Base-by-base conservation (phyloP, 2,888 invertebrate species). In the Macaria liturata region DNA sequence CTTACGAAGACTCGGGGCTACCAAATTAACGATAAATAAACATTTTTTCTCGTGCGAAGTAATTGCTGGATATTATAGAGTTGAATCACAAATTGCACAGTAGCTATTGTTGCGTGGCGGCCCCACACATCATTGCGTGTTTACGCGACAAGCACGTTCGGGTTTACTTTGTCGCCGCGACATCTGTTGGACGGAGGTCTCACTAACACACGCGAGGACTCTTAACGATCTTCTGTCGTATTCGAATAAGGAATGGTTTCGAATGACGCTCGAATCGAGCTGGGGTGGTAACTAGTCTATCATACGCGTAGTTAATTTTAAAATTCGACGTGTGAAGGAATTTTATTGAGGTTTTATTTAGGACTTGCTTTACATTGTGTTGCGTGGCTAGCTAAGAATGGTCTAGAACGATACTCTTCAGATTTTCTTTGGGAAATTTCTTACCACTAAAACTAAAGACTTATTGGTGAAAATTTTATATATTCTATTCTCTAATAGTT, bases 101-200 rank as follows among this genome's bases (percentile, higher is more conserved):
- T 81, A 84, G 87, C 86, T 82, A 87, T 88, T 89, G 89, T 88
- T 85, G 81, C 78, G 49, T 56, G 55, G 50, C 77, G 88, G 88
- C 88, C 88, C 88, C 91, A 90, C 91, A 88, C 88, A 84, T 84
- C 78, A 86, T 80, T 65, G 67, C 71, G 69, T 91, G 91, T 91
- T 91, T 91, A 91, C 80, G 78, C 80, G 80, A 79, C 81, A 75
- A 80, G 88, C 91, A 91, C 91, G 91, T 88, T 80, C 88, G 73
- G 73, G 73, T 79, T 85, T 88, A 91, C 91, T 88, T 89, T 91
- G 91, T 91, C 91, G 90, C 81, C 69, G 80, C 81, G 83, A 86
- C 89, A 90, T 88, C 87, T 86, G 86, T 78, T 71, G 54, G 60
- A 59, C 66, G 59, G 52, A 62, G 61, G 60, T 64, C 62, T 62